These are phyloP conservation scores for Microctonus aethiopoides DNA, from an alignment of 2,888 invertebrate genomes.

Conservation along the genomic window DNA sequence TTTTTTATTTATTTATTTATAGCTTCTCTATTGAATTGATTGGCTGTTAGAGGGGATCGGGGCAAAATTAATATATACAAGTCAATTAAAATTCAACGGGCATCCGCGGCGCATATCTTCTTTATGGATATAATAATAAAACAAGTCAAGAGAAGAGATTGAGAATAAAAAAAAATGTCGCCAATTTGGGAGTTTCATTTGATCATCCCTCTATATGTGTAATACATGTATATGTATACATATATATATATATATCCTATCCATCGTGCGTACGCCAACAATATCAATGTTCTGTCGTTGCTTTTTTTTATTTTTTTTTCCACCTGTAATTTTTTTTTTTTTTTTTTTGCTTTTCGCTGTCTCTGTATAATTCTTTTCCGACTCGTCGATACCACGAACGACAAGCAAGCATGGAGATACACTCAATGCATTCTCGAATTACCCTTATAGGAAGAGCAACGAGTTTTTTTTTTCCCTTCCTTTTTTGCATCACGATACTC, in stretches of 20 bases:
- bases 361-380: constrained; percentile 14
- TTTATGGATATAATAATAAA: not conserved
- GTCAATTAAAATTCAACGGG: not conserved
- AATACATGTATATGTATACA: too few relatives aligned
- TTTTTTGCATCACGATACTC: constrained; percentile 22
- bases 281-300: constrained; percentile 20
- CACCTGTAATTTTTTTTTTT: too few relatives aligned
- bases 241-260: too few relatives aligned
- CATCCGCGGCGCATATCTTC: not conserved
- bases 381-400: constrained; percentile 35
- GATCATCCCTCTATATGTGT: not conserved
- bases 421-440: constrained; percentile 48
- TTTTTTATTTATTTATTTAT: too few relatives aligned
- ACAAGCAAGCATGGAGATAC: constrained; percentile 32
- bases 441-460: constrained; percentile 45
- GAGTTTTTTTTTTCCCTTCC: constrained; percentile 23
- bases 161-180: constrained; percentile 5
- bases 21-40: not conserved
- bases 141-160: not conserved
- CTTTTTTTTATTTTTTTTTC: not conserved
- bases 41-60: not conserved
- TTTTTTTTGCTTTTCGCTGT: constrained; percentile 7
- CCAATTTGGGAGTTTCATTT: constrained; percentile 2
- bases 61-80: not conserved
- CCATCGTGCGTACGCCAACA: constrained; percentile 22